A percentile compares a stretch with the other conserved stretches of the same genome.
These are phyloP conservation scores for Marronus borbonicus DNA, from an alignment of 2,888 invertebrate genomes.

Conservation along the genomic window DNA sequence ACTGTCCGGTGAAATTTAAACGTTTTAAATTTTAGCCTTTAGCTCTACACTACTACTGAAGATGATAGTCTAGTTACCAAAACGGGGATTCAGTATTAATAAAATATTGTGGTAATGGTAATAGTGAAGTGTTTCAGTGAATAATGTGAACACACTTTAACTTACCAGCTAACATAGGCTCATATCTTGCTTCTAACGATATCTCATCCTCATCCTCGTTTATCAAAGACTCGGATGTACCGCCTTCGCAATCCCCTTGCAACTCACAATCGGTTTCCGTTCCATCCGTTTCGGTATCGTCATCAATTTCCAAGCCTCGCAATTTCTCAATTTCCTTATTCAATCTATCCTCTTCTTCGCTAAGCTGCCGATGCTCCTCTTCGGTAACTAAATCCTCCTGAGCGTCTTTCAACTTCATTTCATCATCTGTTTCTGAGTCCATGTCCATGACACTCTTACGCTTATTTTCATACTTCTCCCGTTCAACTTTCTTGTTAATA, in stretches of 20 bases:
- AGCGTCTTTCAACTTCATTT: constrained; percentile 74
- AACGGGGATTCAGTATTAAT: too few species aligned
- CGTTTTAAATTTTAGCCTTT: too few species aligned
- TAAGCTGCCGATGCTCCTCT: constrained; percentile 80
- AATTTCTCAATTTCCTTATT: constrained; percentile 84
- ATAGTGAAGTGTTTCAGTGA: too few species aligned
- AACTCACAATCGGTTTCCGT: constrained; percentile 82
- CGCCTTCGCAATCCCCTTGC: constrained; percentile 67
- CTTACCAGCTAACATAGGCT: constrained; percentile 77
- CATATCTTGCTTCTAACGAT: constrained; percentile 79
- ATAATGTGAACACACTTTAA: background rate
- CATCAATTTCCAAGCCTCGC: constrained; percentile 81
- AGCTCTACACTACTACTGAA: too few species aligned
- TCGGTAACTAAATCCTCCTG: constrained; percentile 73
- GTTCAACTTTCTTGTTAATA: constrained; percentile 64
- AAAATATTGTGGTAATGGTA: too few species aligned
- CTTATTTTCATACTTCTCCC: constrained; percentile 73
- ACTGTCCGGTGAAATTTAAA: too few species aligned
- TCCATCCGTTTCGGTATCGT: constrained; percentile 88
- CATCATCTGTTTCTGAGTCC: constrained; percentile 76
- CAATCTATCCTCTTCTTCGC: constrained; percentile 83
- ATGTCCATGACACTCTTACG: constrained; percentile 75
- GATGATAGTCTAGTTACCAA: too few species aligned
- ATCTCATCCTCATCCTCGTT: constrained; percentile 65
- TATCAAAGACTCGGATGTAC: constrained; percentile 53